phyloP scores from a whole-genome alignment of 2,888 invertebrate genomes.

The Eucera pruinosa region DNA sequence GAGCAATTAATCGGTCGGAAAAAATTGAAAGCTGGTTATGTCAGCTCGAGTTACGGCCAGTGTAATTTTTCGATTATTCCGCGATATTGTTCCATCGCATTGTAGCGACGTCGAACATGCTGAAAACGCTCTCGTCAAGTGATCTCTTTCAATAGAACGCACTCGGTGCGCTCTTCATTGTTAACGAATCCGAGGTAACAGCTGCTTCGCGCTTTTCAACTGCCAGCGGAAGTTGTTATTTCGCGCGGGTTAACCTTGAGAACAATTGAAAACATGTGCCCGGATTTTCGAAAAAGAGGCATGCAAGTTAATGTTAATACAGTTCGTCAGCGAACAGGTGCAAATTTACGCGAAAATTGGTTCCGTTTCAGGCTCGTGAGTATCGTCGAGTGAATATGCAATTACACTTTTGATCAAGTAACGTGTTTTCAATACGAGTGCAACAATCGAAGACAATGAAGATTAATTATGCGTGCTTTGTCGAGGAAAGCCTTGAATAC shows the following conservation, averaged over 20 bases:
- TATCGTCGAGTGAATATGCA: no score
- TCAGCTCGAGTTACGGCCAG: conserved; percentile 4
- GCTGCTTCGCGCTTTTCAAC: conserved; percentile 12
- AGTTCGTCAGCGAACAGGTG: no score
- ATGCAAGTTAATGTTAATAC: no score
- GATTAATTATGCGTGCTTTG: no score
- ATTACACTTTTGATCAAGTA: no score
- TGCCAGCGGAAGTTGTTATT: conserved; percentile 11
- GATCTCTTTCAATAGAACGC: conserved; percentile 6
- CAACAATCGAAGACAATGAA: no score
- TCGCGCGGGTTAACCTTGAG: conserved; percentile 8
- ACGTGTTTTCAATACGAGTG: no score
- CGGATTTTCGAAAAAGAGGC: no score
- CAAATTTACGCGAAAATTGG: no score
- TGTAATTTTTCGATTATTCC: conserved; percentile 26
- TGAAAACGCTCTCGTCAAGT: conserved; percentile 3
- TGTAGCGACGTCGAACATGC: background rate
- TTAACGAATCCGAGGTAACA: conserved; percentile 13
- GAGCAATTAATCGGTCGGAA: background rate
- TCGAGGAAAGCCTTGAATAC: no score
- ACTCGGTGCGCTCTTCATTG: background rate
- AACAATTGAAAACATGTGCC: background rate
- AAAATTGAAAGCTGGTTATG: background rate
- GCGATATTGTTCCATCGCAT: background rate
- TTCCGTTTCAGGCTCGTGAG: no score